phyloP scores from a whole-genome alignment of 53 echinoderm and acorn worm species.

The Actinopyga echinites region DNA sequence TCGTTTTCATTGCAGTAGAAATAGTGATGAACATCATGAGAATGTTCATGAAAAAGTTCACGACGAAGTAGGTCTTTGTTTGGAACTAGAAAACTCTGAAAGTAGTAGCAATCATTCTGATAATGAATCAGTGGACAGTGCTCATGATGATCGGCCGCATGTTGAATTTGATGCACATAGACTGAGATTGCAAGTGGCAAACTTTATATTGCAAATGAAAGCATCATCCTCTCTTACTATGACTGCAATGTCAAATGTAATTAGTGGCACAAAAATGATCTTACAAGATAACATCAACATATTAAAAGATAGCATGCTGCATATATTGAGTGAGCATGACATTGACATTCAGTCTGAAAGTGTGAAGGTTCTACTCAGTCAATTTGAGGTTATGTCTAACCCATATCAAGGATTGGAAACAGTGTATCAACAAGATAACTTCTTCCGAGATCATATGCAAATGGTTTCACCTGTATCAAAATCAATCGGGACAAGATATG shows the following conservation, averaged over 20 bases:
- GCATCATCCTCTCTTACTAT: not conserved
- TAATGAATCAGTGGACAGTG: too few species aligned
- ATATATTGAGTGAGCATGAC: not conserved
- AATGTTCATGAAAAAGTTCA: not conserved
- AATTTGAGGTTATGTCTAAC: not conserved
- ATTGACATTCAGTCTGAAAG: not conserved
- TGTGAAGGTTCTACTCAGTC: not conserved
- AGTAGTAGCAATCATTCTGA: not conserved
- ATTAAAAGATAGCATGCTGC: not conserved
- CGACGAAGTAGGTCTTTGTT: not conserved
- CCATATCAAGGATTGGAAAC: not conserved
- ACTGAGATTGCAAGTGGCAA: not conserved
- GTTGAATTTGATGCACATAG: not conserved
- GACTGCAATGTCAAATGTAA: not conserved
- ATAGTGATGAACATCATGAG: not conserved
- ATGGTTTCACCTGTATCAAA: not conserved
- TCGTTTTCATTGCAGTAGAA: not conserved
- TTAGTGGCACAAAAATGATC: not conserved
- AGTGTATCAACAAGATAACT: not conserved
- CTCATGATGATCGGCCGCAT: not conserved
- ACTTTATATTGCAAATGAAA: constrained; percentile 1
- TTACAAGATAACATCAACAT: not conserved
- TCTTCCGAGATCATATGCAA: not conserved
- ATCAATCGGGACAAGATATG: not conserved
- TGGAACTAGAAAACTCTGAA: not conserved